Conservation (phyloP, 1,140 invertebrate genomes). For the fruit fly (Drosophila melanogaster) region DNA sequence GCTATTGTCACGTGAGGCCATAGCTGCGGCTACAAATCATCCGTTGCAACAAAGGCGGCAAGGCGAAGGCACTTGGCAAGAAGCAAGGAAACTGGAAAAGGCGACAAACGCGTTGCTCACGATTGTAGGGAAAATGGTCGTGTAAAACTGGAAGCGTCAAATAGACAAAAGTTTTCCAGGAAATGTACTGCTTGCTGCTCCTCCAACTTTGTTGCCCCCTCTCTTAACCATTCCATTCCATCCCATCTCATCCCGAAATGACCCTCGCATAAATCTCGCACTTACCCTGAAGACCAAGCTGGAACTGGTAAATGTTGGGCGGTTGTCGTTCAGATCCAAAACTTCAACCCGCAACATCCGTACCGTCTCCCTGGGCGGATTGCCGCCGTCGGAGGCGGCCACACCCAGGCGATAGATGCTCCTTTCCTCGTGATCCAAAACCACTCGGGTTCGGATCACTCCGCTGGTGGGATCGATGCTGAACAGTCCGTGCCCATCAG, state of each 20-base stretch:
- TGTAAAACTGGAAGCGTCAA: conserved; percentile 82
- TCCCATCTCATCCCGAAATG: conserved; percentile 21
- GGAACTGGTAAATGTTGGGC: conserved; percentile 95
- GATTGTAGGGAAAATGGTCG: conserved; percentile 53
- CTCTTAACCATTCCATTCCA: not conserved
- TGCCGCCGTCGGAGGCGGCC: conserved; percentile 93
- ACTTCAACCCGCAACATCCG: conserved; percentile 93
- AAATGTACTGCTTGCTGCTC: conserved; percentile 12
- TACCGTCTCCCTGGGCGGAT: conserved; percentile 91
- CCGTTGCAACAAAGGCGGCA: conserved; percentile 57
- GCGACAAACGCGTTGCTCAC: conserved; percentile 75
- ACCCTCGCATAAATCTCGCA: conserved; percentile 66
- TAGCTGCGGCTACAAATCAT: conserved; percentile 79
- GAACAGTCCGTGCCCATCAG: conserved; percentile 93
- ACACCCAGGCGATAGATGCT: conserved; percentile 94
- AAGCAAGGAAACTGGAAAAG: conserved; percentile 13
- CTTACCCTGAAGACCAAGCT: conserved; percentile 94
- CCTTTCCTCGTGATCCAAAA: conserved; percentile 95
- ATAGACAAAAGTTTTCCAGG: conserved; percentile 78
- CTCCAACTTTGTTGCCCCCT: not conserved
- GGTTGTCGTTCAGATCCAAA: conserved; percentile 95
- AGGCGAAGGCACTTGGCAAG: conserved; percentile 8
- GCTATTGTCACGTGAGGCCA: conserved; percentile 82
- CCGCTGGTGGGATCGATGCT: conserved; percentile 94
- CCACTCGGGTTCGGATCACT: conserved; percentile 93